phyloP scores from a whole-genome alignment of 1,140 invertebrate species.

The Pogonomyrmex barbatus region DNA sequence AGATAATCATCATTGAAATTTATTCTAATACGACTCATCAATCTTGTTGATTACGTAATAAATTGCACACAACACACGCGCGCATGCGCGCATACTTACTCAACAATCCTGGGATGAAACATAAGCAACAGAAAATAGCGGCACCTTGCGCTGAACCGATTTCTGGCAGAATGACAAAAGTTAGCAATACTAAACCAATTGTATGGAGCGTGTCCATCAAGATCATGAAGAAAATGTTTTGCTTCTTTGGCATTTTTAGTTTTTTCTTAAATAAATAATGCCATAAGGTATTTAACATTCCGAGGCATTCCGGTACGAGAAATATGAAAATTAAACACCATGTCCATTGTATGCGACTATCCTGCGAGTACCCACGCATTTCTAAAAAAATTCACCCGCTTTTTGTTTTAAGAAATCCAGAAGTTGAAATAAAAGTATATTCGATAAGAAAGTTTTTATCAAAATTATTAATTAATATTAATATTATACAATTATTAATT shows the following conservation, averaged over 20 bases:
- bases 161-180: slow-evolving; percentile 94
- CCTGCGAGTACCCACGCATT: slow-evolving; percentile 88
- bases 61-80: neutral
- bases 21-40: neutral
- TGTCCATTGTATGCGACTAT: slow-evolving; percentile 94
- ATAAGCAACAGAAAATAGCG: slow-evolving; percentile 96
- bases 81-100: slow-evolving; percentile 82
- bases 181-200: slow-evolving; percentile 92
- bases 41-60: slow-evolving; percentile 4
- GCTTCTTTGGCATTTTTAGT: slow-evolving; percentile 86
- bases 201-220: slow-evolving; percentile 93
- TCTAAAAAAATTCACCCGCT: slow-evolving; percentile 90
- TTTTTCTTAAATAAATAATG: slow-evolving; percentile 94
- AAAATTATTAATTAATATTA: no score
- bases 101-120: slow-evolving; percentile 92
- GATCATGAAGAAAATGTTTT: slow-evolving; percentile 88
- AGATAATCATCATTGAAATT: slow-evolving; percentile 11
- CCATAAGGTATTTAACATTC: slow-evolving; percentile 91
- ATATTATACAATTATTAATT: no score
- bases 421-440: neutral
- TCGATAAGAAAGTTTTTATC: neutral
- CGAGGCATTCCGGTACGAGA: slow-evolving; percentile 93
- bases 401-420: slow-evolving; percentile 76
- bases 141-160: slow-evolving; percentile 95
- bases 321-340: slow-evolving; percentile 95